Base-by-base conservation (phyloP, 2,888 invertebrate species). In the Thysanoteuthis rhombus region DNA sequence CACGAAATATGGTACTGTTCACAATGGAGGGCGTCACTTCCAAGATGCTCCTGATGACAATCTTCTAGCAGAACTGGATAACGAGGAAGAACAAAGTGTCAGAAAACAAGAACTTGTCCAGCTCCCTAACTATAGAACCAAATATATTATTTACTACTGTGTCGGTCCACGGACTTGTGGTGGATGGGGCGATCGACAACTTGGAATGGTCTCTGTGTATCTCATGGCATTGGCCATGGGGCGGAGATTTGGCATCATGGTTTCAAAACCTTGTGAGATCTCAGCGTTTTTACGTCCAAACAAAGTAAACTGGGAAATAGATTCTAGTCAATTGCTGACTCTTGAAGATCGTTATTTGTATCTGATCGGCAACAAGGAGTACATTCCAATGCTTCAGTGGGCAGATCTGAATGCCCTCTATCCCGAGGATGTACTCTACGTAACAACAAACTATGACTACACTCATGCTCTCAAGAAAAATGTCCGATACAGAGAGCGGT, bases 121-220 rank as follows among this genome's bases (percentile, higher is more conserved):
- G 38, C 38, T 45, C 36, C n/a, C 89, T 32, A 92, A 36, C 39
- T 45, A 40, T 36, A 28, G 47, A 39, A 92, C 93, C 89, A 94
- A 93, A 36, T 95, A 94, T 90, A 58, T 95, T 22, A 94, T 95
- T 93, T 95, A 94, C 75, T 8, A 94, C 28, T 95, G 95, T 93
- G 94, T 94, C 39, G 25, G 32, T 12, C 92, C 28, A 28, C 40
- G n/a, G 38, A 93, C 92, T n/a, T 95, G 95, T 91, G 94, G 94
- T 2, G 95, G 95, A 1, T 94, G 94, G 93, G 94, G 94, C 28
- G 95, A 95, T 40, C 42, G 95, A 28, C 95, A 95, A 90, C 93
- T 94, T 36, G 94, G 94, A 1, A 32, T 95, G 2, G 93, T 94
- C 39, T 92, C 94, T 45, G 93, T 94, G n/a, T 95, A 94, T 92